These are phyloP conservation scores for Lomographa bimaculata DNA, from an alignment of 2,888 invertebrate species.

Conservation along the genomic window DNA sequence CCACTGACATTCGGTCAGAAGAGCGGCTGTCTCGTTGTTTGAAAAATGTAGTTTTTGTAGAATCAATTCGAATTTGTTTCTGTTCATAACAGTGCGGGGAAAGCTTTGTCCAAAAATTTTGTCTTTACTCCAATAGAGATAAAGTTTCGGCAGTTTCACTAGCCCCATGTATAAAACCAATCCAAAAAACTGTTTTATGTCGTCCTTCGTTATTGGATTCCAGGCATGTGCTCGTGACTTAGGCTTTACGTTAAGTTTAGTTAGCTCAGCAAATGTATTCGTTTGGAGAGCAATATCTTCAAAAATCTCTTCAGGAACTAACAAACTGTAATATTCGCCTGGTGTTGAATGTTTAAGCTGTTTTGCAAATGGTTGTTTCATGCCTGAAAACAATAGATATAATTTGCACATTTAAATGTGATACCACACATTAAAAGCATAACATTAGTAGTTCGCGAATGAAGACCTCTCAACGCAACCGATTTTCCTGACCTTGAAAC, in stretches of 20 bases:
- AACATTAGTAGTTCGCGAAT: too few species aligned
- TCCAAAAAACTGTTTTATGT: slow-evolving; percentile 32
- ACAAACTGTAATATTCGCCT: slow-evolving; percentile 36
- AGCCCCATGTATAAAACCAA: slow-evolving; percentile 35
- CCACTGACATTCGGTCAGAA: slow-evolving; percentile 34
- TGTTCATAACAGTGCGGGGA: slow-evolving; percentile 28
- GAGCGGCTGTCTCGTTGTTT: slow-evolving; percentile 16
- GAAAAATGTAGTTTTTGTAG: slow-evolving; percentile 21
- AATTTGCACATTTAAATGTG: too few species aligned
- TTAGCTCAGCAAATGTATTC: slow-evolving; percentile 26
- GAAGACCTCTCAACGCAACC: too few species aligned
- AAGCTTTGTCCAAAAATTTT: slow-evolving; percentile 27
- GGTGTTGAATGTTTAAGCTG: too few species aligned
- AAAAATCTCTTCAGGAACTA: slow-evolving; percentile 39
- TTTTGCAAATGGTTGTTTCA: too few species aligned
- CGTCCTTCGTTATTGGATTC: slow-evolving; percentile 27
- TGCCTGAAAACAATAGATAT: slow-evolving; percentile 10
- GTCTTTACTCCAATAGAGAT: slow-evolving; percentile 33
- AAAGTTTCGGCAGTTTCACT: slow-evolving; percentile 32
- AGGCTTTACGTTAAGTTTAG: slow-evolving; percentile 14
- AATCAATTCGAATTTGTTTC: slow-evolving; percentile 30
- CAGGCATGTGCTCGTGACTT: slow-evolving; percentile 28
- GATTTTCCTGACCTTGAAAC: too few species aligned
- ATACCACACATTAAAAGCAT: too few species aligned
- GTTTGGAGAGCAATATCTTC: slow-evolving; percentile 23